Evolutionary conservation across 2,113 vertebrate species (phyloP), one percentile per base, ranked within the genome.

Genomic region (Coturnix japonica): DNA sequence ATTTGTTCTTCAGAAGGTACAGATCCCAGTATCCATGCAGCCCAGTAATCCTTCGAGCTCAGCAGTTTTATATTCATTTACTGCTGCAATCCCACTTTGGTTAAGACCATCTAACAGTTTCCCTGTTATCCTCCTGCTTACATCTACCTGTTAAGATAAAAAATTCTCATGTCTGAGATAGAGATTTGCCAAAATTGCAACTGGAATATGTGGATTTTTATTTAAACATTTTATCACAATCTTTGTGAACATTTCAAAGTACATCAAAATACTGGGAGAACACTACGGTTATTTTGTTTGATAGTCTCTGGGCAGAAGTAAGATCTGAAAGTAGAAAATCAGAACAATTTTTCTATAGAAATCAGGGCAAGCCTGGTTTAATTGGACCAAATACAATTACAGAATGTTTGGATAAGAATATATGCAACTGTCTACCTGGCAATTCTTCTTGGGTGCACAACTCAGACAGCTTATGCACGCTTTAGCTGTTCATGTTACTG

Each of bases 241-340:
- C 33, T 93, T 89, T 82, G 71, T 49, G 5, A 70, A 54, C 33
- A 35, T 66, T 87, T 73, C 13, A 70, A 86, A 84, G 65, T 35
- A 61, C 8, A 3, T 16, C 37, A 82, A 43, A 26, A 22, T 51
- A 54, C 46, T 23, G 30, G 19, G 35, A 49, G 81, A 91, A 57
- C 3, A 11, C 12, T 26, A 87, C 47, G 20, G 22, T 90, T 56
- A 31, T 84, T 82, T 85, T 76, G 8, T 54, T 79, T 51, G 1
- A 49, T 65, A 67, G 66, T 91, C 33, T 70, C 31, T 57, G 51
- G 25, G 19, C 46, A 64, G 43, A 89, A 74, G 22, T 1, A 3
- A 81, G 66, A 77, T 60, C 61, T 88, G 43, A 92, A 91, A 90
- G 59, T 46, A 44, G 89, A 91, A 92, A 87, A 66, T 46, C 26